Conservation (phyloP, 2,888 invertebrate species). For the Resseliella maxima region DNA sequence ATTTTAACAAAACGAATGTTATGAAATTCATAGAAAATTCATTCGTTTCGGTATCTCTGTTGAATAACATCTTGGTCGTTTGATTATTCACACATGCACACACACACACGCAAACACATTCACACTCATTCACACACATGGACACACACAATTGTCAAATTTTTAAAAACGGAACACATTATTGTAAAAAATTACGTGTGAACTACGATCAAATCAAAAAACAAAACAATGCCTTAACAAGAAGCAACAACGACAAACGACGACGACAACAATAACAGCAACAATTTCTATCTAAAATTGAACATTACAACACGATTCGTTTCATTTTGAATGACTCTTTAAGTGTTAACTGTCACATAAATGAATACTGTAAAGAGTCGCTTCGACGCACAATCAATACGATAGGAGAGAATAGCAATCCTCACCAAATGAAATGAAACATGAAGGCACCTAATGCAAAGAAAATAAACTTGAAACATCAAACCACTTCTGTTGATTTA, state of each 20-base stretch:
- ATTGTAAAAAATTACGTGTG: constrained; percentile 33
- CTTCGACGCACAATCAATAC: constrained; percentile 51
- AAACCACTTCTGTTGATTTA: constrained; percentile 53
- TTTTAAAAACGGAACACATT: background rate
- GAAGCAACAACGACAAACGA: background rate
- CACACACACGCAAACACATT: no score
- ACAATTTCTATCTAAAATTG: constrained; percentile 20
- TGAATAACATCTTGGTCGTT: background rate
- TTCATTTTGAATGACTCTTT: constrained; percentile 51
- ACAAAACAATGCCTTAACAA: background rate
- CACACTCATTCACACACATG: no score
- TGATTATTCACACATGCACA: no score
- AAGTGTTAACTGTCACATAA: constrained; percentile 51
- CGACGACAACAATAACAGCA: background rate
- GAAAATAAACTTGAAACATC: constrained; percentile 53
- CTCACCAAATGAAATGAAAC: constrained; percentile 34
- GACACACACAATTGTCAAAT: background rate
- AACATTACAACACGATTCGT: constrained; percentile 44
- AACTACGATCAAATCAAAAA: constrained; percentile 31
- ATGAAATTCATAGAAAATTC: constrained; percentile 12
- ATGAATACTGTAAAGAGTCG: constrained; percentile 26
- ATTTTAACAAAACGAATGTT: background rate
- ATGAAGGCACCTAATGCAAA: constrained; percentile 42
- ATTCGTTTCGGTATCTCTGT: constrained; percentile 21
- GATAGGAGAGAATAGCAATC: background rate